These are phyloP conservation scores for Sweltsa coloradensis DNA, from an alignment of 1,140 invertebrate species.

Conservation along the genomic window DNA sequence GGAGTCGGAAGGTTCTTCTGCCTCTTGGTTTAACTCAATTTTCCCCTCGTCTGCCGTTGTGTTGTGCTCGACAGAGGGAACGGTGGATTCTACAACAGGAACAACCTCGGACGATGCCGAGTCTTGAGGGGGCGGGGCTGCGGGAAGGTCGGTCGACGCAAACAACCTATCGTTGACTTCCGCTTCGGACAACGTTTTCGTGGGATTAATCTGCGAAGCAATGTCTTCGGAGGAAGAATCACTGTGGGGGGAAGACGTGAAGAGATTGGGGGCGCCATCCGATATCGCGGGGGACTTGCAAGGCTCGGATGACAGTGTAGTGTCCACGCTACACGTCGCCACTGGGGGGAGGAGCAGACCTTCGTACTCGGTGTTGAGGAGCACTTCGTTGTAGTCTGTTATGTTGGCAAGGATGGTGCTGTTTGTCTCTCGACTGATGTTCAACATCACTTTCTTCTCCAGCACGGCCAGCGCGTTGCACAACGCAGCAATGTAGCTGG, in stretches of 20 bases:
- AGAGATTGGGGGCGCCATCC: constrained; percentile 2
- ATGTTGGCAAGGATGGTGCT: too few species aligned
- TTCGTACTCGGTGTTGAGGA: neutral
- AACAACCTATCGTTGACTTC: constrained; percentile 15
- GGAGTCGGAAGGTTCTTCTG: too few species aligned
- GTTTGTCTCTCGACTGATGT: constrained; percentile 28
- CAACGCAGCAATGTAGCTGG: constrained; percentile 61
- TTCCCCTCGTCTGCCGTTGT: too few species aligned
- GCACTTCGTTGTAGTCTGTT: neutral
- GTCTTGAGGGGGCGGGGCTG: too few species aligned
- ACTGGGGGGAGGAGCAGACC: neutral
- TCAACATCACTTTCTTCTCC: constrained; percentile 52
- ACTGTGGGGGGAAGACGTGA: neutral
- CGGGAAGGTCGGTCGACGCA: constrained; percentile 3
- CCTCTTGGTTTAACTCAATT: too few species aligned
- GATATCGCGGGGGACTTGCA: constrained; percentile 21
- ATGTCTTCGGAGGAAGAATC: constrained; percentile 8
- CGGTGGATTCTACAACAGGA: too few species aligned
- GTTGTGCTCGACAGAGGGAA: too few species aligned
- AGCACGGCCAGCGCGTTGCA: constrained; percentile 56
- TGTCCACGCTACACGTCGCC: constrained; percentile 7
- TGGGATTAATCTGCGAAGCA: constrained; percentile 26
- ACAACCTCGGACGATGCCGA: too few species aligned
- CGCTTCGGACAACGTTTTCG: constrained; percentile 26
- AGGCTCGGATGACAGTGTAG: neutral